Conservation (phyloP, 2,797 vertebrate genomes). For the Stomatorhinus walkeri region DNA sequence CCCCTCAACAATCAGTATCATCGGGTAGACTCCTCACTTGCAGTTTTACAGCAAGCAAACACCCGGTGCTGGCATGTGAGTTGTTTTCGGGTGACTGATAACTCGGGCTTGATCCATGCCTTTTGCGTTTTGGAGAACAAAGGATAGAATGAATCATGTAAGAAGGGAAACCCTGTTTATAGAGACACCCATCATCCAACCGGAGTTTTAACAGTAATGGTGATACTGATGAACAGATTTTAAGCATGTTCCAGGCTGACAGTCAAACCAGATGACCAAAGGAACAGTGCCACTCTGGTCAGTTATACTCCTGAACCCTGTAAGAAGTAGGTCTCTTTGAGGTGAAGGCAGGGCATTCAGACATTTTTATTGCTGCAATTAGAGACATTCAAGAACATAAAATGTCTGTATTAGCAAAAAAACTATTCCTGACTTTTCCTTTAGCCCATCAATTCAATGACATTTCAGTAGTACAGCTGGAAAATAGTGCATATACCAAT, state of each 20-base stretch:
- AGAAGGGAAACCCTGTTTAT: background rate
- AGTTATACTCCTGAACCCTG: background rate
- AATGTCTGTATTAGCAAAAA: background rate
- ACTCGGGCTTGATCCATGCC: background rate
- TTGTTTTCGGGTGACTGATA: background rate
- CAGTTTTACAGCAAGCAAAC: background rate
- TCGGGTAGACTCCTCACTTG: background rate
- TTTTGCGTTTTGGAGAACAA: background rate
- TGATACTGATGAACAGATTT: background rate
- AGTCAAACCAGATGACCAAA: background rate
- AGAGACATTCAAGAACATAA: background rate
- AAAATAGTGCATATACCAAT: background rate
- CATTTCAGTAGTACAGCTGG: background rate
- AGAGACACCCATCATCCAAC: background rate
- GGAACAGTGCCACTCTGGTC: background rate
- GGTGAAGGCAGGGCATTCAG: background rate
- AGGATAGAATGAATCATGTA: background rate
- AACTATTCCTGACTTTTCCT: background rate
- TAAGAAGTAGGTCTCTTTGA: background rate
- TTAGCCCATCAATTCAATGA: background rate
- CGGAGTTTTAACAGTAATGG: background rate
- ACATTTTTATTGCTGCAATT: background rate
- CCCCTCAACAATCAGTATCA: background rate
- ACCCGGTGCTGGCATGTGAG: background rate
- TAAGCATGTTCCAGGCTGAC: background rate